Base-by-base conservation (phyloP, 2,888 invertebrate species). In the Linnaemya vulpina region DNA sequence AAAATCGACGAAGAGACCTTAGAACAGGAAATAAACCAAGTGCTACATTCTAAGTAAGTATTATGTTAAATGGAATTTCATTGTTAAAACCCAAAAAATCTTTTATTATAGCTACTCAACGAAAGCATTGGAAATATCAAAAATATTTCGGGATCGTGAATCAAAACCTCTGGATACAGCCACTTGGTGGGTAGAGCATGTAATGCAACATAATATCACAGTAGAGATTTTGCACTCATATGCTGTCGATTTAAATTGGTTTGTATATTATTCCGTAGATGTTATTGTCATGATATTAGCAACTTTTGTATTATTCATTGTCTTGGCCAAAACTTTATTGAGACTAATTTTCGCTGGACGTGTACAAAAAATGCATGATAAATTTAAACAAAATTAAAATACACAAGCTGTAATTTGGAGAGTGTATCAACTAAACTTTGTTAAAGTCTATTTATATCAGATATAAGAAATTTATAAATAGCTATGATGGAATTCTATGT, bases 131-230 rank as follows among this genome's bases (percentile, higher is more conserved):
- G 88, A 91, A 35, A 90, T 94, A 0, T 94, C 94, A 0, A 90
- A 92, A 79, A 88, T 93, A 25, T 94, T 94, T 92, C 93, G 94
- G 80, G 93, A 94, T 86, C 93, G 94, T 0, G 92, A 93, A 46
- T 92, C 93, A 87, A 92, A 93, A 5, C 93, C 94, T 0, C 86
- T 94, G 65, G 93, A 94, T 80, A 93, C 92, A 35, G 94, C 94
- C 78, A 91, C 94, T 88, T 94, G 94, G 91, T 94, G 94, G 93
- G 93, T 93, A 15, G 94, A 94, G 87, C 94, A 94, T 88, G 93
- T 94, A 85, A 92, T 94, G 40, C 76, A 90, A 53, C 89, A 89
- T 5, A 43, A 87, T 46, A 40, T 84, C 0, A 89, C 89, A 0
- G 81, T 77, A 0, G 85, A 89, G 35, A 71, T 91, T 20, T 78